These are phyloP conservation scores for Anadara kagoshimensis DNA, from an alignment of 1,140 invertebrate species.

Conservation along the genomic window DNA sequence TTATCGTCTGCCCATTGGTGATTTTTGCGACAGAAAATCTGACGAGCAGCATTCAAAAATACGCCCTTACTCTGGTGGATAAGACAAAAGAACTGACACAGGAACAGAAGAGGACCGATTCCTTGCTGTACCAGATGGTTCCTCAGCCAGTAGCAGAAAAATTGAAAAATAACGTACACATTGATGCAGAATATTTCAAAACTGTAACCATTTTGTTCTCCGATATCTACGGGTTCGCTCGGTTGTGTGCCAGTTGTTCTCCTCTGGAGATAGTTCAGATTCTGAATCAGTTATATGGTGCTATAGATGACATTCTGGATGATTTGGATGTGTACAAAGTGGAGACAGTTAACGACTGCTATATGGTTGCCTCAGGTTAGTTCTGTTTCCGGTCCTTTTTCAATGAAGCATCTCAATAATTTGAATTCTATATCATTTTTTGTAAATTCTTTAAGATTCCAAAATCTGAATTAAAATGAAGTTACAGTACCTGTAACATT, in stretches of 20 bases:
- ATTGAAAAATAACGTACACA: slow-evolving; percentile 70
- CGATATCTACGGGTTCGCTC: slow-evolving; percentile 88
- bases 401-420: background rate
- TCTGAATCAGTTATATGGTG: slow-evolving; percentile 62
- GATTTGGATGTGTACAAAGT: slow-evolving; percentile 69
- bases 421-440: background rate
- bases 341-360: slow-evolving; percentile 71
- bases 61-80: slow-evolving; percentile 63
- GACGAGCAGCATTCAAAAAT: slow-evolving; percentile 62
- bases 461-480: background rate
- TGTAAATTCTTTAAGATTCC: background rate
- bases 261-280: slow-evolving; percentile 84
- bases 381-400: background rate
- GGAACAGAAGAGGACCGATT: slow-evolving; percentile 64
- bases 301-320: slow-evolving; percentile 63
- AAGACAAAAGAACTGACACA: slow-evolving; percentile 67
- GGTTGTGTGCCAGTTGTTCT: slow-evolving; percentile 86
- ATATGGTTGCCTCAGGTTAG: slow-evolving; percentile 70
- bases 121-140: slow-evolving; percentile 74
- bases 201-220: slow-evolving; percentile 79
- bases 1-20: slow-evolving; percentile 59
- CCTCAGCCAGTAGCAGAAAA: slow-evolving; percentile 76
- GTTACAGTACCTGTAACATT: background rate
- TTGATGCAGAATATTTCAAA: slow-evolving; percentile 73
- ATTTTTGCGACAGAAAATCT: slow-evolving; percentile 57